These are phyloP conservation scores for Malacoctenus gilli DNA, from an alignment of 2,797 vertebrate species.

Conservation along the genomic window DNA sequence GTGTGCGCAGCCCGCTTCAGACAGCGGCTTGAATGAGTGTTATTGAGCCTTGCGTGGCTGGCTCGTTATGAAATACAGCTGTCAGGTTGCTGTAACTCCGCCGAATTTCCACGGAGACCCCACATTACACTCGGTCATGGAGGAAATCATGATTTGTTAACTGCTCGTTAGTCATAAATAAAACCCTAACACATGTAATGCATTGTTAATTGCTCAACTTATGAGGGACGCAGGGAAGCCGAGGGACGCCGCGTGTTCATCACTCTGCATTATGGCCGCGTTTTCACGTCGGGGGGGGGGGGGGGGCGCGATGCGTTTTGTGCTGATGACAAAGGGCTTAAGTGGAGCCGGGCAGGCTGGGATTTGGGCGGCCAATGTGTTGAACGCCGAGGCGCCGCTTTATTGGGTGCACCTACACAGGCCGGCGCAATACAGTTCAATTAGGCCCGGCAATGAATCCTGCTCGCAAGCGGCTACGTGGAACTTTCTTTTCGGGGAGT, in stretches of 20 bases:
- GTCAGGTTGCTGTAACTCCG: slow-evolving; percentile 71
- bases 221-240: slow-evolving; percentile 40
- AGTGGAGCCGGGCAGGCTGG: slow-evolving; percentile 5
- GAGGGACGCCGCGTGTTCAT: slow-evolving; percentile 52
- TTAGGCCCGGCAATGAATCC: slow-evolving; percentile 2
- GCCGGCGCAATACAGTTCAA: slow-evolving; percentile 4
- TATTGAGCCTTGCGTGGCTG: slow-evolving; percentile 63
- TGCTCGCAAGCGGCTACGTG: neutral
- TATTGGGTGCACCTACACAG: slow-evolving; percentile 19
- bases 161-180: slow-evolving; percentile 74
- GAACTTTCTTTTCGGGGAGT: no score
- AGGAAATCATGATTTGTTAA: slow-evolving; percentile 75
- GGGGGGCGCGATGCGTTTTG: slow-evolving; percentile 15
- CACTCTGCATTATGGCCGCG: slow-evolving; percentile 43
- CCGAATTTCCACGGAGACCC: slow-evolving; percentile 63
- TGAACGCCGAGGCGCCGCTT: slow-evolving; percentile 9
- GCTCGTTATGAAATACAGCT: slow-evolving; percentile 73
- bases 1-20: slow-evolving; percentile 58
- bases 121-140: slow-evolving; percentile 62
- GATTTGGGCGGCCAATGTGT: slow-evolving; percentile 4
- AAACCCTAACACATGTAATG: slow-evolving; percentile 67
- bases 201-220: slow-evolving; percentile 71
- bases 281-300: slow-evolving; percentile 30
- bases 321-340: slow-evolving; percentile 32
- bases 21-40: slow-evolving; percentile 73